Percentiles rank a stretch among this genome's conserved stretches.
These are phyloP conservation scores for Strigamia crassipes DNA, from an alignment of 2,888 invertebrate genomes.

Conservation along the genomic window DNA sequence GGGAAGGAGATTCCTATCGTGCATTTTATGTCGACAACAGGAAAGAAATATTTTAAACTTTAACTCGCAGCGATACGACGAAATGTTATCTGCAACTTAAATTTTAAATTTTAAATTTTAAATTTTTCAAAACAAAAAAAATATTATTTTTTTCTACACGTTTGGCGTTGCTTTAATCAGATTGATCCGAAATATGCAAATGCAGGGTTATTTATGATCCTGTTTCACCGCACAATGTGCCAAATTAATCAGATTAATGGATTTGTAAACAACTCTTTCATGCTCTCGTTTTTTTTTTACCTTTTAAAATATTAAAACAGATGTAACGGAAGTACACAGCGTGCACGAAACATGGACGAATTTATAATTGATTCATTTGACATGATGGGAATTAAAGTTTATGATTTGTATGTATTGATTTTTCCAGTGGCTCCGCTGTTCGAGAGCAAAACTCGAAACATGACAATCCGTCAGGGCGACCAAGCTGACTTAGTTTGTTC, in stretches of 20 bases:
- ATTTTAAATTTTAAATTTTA: background rate
- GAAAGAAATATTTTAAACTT: background rate
- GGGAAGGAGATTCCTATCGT: background rate
- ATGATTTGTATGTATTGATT: background rate
- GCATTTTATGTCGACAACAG: slow-evolving; percentile 12
- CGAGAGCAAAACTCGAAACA: slow-evolving; percentile 56
- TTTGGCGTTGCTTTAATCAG: slow-evolving; percentile 26
- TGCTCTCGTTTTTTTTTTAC: background rate
- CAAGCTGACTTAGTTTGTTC: slow-evolving; percentile 58
- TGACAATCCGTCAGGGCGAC: slow-evolving; percentile 56
- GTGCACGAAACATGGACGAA: no score
- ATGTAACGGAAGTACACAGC: no score
- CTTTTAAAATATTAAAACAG: background rate
- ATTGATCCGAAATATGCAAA: slow-evolving; percentile 19
- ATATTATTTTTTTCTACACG: no score
- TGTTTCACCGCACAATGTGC: background rate
- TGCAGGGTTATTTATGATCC: background rate
- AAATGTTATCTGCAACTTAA: background rate
- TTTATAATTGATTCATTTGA: no score
- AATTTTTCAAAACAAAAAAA: no score
- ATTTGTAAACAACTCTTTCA: slow-evolving; percentile 16
- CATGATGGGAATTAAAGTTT: no score
- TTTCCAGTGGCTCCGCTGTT: slow-evolving; percentile 53
- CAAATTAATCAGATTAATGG: slow-evolving; percentile 40
- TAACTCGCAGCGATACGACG: background rate